Conservation (phyloP, 2,888 invertebrate genomes). For the Dexiosoma caninum region DNA sequence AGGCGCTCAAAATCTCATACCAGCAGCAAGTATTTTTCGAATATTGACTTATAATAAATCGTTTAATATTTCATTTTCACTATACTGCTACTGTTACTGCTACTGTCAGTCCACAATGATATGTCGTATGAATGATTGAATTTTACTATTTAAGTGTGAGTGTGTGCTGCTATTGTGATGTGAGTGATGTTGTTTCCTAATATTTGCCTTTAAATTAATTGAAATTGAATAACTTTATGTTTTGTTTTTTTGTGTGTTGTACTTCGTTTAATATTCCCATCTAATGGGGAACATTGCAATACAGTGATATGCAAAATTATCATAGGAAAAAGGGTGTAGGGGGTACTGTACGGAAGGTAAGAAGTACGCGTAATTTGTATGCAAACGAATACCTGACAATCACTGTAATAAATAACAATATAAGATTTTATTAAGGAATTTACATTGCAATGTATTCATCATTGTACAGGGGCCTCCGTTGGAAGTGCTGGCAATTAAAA, state of each 20-base stretch:
- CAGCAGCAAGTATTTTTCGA: constrained; percentile 5
- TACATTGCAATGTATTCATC: not conserved
- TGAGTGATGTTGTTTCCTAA: constrained; percentile 21
- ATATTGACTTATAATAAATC: constrained; percentile 8
- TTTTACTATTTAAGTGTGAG: not conserved
- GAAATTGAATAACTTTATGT: constrained; percentile 49
- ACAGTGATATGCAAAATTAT: no score
- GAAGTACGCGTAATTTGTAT: constrained; percentile 5
- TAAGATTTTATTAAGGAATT: constrained; percentile 4
- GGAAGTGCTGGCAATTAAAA: no score
- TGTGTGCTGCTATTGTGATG: not conserved
- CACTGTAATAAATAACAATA: constrained; percentile 18
- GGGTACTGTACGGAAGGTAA: not conserved
- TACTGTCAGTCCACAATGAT: not conserved
- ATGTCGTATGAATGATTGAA: not conserved
- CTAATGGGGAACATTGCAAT: constrained; percentile 21
- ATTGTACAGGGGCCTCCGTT: no score
- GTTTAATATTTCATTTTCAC: constrained; percentile 43
- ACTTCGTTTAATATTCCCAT: constrained; percentile 38
- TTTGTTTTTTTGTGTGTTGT: not conserved
- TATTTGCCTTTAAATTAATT: constrained; percentile 51
- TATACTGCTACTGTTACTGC: no score
- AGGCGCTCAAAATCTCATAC: constrained; percentile 52
- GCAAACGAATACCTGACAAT: constrained; percentile 10
- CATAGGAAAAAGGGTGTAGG: not conserved